A percentile compares a stretch with the other conserved stretches of the same genome.
Evolutionary conservation across 2,888 invertebrate genomes (phyloP).

Genomic region (Chironomus riparius): DNA sequence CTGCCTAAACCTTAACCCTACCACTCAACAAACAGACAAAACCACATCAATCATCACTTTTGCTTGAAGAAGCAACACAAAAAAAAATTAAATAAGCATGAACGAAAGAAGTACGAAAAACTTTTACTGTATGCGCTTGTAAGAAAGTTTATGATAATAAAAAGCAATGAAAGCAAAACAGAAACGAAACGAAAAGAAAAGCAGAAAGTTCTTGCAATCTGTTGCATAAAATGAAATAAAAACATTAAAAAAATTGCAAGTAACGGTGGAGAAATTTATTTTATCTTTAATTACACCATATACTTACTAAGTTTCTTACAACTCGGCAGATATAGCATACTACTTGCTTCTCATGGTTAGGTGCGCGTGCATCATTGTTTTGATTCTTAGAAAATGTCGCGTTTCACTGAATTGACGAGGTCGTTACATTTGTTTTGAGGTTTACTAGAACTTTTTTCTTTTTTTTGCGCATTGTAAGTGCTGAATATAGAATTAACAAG

Average conservation of each 20-base stretch:
- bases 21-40: too few species aligned
- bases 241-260: not conserved
- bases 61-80: too few species aligned
- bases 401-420: not conserved
- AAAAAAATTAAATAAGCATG: not conserved
- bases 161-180: slow-evolving; percentile 10
- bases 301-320: not conserved
- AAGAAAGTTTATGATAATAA: slow-evolving; percentile 9
- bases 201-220: slow-evolving; percentile 27
- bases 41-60: too few species aligned
- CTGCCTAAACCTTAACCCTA: too few species aligned
- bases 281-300: not conserved
- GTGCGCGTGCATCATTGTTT: slow-evolving; percentile 3
- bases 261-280: not conserved
- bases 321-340: not conserved
- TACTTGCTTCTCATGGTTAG: not conserved
- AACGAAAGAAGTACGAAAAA: not conserved
- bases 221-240: slow-evolving; percentile 14
- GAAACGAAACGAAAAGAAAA: not conserved
- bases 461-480: not conserved
- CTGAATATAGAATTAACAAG: too few species aligned
- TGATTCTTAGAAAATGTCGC: not conserved
- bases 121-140: not conserved
- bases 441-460: not conserved
- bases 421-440: not conserved